These are phyloP conservation scores for Apus apus DNA, from an alignment of 2,113 vertebrate genomes.

Conservation along the genomic window DNA sequence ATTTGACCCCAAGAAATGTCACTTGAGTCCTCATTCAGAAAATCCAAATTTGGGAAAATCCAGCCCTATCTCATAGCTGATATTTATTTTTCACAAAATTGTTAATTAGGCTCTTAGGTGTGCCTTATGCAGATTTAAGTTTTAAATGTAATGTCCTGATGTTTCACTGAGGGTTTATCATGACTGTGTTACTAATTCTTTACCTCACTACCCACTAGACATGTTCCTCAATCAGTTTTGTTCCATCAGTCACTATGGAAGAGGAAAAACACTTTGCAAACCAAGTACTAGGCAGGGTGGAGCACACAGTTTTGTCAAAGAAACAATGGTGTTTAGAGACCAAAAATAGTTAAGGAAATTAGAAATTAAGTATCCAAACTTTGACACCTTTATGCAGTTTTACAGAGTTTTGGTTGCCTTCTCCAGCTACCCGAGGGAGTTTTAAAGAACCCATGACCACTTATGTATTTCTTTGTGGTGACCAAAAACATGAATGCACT, in stretches of 20 bases:
- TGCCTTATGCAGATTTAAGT: neutral
- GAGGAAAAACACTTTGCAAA: neutral
- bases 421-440: neutral
- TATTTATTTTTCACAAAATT: neutral
- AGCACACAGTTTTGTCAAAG: neutral
- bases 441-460: neutral
- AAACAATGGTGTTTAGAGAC: neutral
- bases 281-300: neutral
- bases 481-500: neutral
- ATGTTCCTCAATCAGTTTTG: neutral
- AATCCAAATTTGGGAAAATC: neutral
- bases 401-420: neutral
- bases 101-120: neutral
- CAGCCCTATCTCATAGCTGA: neutral
- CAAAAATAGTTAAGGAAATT: neutral
- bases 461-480: neutral
- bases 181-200: neutral
- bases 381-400: neutral
- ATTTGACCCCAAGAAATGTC: neutral
- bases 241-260: neutral
- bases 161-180: neutral
- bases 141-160: neutral
- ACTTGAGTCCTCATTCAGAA: neutral
- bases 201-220: neutral
- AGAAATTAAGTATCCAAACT: neutral